Evolutionary conservation across 2,113 vertebrate species (phyloP), one percentile per base, ranked within the genome.

Genomic region (Bungarus multicinctus): DNA sequence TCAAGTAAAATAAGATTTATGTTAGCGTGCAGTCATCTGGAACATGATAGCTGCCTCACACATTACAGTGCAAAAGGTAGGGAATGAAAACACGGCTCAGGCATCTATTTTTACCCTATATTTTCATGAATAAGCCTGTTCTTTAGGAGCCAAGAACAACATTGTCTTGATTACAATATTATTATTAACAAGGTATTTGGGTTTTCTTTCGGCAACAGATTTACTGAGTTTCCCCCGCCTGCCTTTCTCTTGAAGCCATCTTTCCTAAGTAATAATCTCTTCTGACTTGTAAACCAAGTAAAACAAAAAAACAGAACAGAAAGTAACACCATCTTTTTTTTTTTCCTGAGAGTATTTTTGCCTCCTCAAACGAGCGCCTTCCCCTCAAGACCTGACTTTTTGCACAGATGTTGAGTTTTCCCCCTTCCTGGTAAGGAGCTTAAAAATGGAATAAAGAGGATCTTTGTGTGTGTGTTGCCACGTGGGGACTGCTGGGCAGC

Each of bases 91-190:
- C 86, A 47, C 52, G 92, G 86, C 39, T 54, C 87, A 86, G n/a
- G 34, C 92, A 74, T 95, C 60, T 95, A 86, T 94, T 96, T 95
- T 93, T 89, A 94, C 92, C 93, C 34, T 22, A 0, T 81, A 9
- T 39, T 9, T 58, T 30, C 91, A 3, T 94, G 34, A 8, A 89
- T 89, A 93, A 7, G 30, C 11, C 39, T 92, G 92, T 57, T 90
- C 18, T 91, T 54, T 39, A 94, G n/a, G 74, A 5, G 94, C 92
- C 47, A 92, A 91, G 88, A 94, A 90, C 34, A 95, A 43, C 3
- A 55, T n/a, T 12, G 34, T 95, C 94, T 94, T 69, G 92, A 43
- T 43, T 93, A 92, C 60, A 95, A 1, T 92, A n/a, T 92, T 52
- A 69, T 25, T 86, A 50, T 43, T 88, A 90, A 91, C 6, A 60